A percentile compares a stretch with the other conserved stretches of the same genome.
Evolutionary conservation across 2,888 invertebrate genomes (phyloP).

Genomic region (Dryobota labecula): DNA sequence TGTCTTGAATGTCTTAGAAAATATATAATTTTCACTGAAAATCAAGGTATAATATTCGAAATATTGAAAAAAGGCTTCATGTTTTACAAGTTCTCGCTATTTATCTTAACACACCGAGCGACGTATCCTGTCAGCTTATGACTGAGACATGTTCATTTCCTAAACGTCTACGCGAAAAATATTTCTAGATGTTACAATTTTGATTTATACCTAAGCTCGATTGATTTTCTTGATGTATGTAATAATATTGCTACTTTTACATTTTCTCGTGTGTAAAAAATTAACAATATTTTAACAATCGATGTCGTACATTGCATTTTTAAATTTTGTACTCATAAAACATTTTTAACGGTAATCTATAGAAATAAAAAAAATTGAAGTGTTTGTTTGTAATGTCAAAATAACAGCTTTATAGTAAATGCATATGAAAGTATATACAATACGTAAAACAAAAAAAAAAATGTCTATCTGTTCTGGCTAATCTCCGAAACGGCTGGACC

Average conservation of each 20-base stretch:
- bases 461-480: too few relatives aligned
- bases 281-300: neutral
- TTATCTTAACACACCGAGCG: conserved; percentile 6
- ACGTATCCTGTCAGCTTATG: conserved; percentile 32
- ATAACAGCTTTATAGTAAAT: too few relatives aligned
- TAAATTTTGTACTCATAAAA: neutral
- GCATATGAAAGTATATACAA: too few relatives aligned
- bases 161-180: conserved; percentile 32
- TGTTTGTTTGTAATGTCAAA: too few relatives aligned
- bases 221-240: neutral
- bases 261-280: neutral
- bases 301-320: neutral
- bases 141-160: conserved; percentile 54
- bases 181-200: conserved; percentile 1
- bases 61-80: neutral
- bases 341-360: neutral
- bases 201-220: neutral
- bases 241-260: neutral
- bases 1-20: neutral
- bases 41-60: neutral
- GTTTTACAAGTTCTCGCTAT: conserved; percentile 10
- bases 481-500: too few relatives aligned
- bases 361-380: too few relatives aligned
- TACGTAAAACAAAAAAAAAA: too few relatives aligned
- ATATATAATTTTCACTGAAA: neutral